A percentile compares a stretch with the other conserved stretches of the same genome.
Evolutionary conservation across 2,797 vertebrate genomes (phyloP).

Genomic region (Anabacerthia variegaticeps): DNA sequence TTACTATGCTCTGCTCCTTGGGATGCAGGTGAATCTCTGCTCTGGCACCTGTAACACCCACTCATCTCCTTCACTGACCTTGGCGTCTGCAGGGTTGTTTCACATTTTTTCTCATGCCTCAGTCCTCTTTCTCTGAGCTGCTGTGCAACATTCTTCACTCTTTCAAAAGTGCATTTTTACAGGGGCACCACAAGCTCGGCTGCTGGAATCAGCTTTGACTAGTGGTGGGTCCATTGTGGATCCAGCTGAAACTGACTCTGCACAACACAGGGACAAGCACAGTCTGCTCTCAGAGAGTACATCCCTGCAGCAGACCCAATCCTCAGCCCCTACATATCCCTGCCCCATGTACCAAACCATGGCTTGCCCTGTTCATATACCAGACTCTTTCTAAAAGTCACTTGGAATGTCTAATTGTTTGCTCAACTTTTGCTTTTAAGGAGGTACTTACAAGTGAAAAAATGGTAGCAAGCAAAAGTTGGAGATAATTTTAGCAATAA

Average conservation of each 20-base stretch:
- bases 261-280: not conserved
- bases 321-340: not conserved
- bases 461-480: not conserved
- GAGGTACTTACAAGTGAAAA: not conserved
- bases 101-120: not conserved
- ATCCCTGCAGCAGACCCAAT: not conserved
- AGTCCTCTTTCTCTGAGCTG: not conserved
- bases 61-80: not conserved
- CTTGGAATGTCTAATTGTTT: not conserved
- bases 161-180: not conserved
- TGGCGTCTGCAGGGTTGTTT: not conserved
- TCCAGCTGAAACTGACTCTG: not conserved
- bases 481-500: not conserved
- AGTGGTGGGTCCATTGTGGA: not conserved
- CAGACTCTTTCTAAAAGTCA: not conserved
- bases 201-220: not conserved
- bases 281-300: not conserved
- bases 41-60: not conserved
- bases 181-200: not conserved
- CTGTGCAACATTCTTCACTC: not conserved
- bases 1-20: not conserved
- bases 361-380: not conserved
- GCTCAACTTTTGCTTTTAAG: not conserved
- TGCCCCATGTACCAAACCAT: fast-evolving
- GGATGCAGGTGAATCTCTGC: not conserved